These are phyloP conservation scores for Idaea biselata DNA, from an alignment of 2,888 invertebrate species.

Conservation along the genomic window DNA sequence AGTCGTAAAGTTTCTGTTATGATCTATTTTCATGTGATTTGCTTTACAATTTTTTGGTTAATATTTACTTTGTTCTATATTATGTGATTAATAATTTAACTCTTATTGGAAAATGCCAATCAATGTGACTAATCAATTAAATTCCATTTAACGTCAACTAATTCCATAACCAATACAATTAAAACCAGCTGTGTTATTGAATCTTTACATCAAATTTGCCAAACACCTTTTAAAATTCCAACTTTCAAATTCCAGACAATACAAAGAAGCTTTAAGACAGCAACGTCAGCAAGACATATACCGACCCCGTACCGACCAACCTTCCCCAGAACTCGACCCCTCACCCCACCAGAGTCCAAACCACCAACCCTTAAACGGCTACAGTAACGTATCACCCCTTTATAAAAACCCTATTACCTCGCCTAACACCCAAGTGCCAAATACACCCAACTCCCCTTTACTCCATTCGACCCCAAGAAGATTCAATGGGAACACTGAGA, in stretches of 20 bases:
- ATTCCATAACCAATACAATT: background rate
- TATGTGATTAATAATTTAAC: background rate
- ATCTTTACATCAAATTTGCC: conserved; percentile 10
- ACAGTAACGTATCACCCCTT: conserved; percentile 79
- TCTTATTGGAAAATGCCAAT: background rate
- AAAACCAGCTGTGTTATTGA: conserved; percentile 18
- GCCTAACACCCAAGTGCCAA: conserved; percentile 62
- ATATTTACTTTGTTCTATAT: background rate
- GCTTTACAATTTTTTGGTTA: background rate
- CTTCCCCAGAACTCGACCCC: conserved; percentile 79
- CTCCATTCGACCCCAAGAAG: conserved; percentile 75
- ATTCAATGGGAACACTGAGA: conserved; percentile 65
- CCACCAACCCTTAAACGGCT: conserved; percentile 65
- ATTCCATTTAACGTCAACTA: background rate
- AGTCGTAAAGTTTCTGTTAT: background rate
- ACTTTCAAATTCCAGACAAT: conserved; percentile 82
- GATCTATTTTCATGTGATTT: background rate
- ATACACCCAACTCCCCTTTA: conserved; percentile 56
- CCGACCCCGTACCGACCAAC: conserved; percentile 82
- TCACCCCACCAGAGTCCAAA: conserved; percentile 54
- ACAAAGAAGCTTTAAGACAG: conserved; percentile 93
- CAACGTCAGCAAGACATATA: conserved; percentile 92
- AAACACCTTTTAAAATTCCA: conserved; percentile 11
- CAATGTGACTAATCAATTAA: background rate
- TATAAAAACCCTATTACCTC: conserved; percentile 58